phyloP scores from a whole-genome alignment of 2,113 vertebrate genomes.

The Epinephelus cyanopodus region DNA sequence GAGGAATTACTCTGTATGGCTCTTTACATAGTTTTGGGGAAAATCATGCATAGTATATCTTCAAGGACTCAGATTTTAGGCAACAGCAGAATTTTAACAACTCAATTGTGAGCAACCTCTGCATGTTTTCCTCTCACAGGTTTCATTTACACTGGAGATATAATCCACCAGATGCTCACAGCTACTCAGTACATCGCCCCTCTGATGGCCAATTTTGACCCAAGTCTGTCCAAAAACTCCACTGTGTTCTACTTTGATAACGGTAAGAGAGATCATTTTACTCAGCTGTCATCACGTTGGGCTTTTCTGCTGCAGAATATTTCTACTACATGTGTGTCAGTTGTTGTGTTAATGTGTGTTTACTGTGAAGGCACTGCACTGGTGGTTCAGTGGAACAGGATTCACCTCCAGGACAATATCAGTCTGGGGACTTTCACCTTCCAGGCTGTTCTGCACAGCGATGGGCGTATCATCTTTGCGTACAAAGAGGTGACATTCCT shows the following conservation, averaged over 20 bases:
- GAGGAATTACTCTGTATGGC: too few relatives aligned
- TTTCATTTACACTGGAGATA: constrained; percentile 96
- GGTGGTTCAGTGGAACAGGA: constrained; percentile 93
- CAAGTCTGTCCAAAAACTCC: constrained; percentile 92
- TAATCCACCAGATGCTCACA: constrained; percentile 94
- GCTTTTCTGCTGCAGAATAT: background rate
- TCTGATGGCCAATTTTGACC: constrained; percentile 97
- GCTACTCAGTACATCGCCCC: constrained; percentile 97
- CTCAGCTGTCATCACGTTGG: background rate
- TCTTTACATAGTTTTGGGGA: too few relatives aligned
- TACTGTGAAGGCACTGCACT: constrained; percentile 88
- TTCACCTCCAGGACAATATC: constrained; percentile 91
- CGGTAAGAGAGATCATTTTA: constrained; percentile 80
- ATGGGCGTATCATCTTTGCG: constrained; percentile 93
- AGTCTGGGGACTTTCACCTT: constrained; percentile 93
- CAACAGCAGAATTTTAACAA: too few relatives aligned
- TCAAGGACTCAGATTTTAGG: too few relatives aligned
- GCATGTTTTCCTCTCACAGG: constrained; percentile 78
- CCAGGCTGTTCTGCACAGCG: constrained; percentile 91
- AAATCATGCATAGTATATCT: too few relatives aligned
- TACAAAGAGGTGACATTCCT: constrained; percentile 92
- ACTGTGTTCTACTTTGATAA: constrained; percentile 96
- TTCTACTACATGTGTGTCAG: background rate
- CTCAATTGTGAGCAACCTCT: background rate
- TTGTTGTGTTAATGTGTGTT: background rate